Conservation (phyloP, 1,140 invertebrate genomes). For the Heliconius hermathena region DNA sequence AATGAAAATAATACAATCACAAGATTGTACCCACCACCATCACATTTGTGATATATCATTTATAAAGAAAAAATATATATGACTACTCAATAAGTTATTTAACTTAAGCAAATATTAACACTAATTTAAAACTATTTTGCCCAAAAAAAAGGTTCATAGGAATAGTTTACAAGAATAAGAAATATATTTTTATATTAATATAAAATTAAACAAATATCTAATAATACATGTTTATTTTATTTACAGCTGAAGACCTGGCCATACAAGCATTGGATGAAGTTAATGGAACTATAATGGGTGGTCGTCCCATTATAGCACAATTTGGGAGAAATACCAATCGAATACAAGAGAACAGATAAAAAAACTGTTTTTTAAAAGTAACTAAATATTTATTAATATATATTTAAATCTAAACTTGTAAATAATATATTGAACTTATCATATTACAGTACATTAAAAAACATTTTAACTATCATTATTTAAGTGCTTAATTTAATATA, state of each 20-base stretch:
- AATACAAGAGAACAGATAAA: slow-evolving; percentile 61
- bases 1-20: too few species aligned
- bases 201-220: too few species aligned
- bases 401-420: slow-evolving; percentile 34
- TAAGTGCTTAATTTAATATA: slow-evolving; percentile 6
- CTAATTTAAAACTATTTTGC: too few species aligned
- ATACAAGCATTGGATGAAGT: slow-evolving; percentile 68
- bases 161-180: too few species aligned
- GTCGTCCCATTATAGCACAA: slow-evolving; percentile 63
- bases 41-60: too few species aligned
- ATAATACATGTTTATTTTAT: slow-evolving; percentile 23
- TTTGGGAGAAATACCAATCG: slow-evolving; percentile 66
- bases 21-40: too few species aligned
- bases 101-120: too few species aligned
- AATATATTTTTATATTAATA: too few species aligned
- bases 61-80: too few species aligned
- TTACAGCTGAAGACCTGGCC: slow-evolving; percentile 65
- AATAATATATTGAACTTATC: slow-evolving; percentile 18
- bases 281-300: slow-evolving; percentile 70
- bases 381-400: slow-evolving; percentile 37
- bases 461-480: neutral
- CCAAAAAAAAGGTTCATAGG: too few species aligned
- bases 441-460: neutral
- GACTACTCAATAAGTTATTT: too few species aligned
- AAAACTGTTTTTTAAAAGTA: slow-evolving; percentile 28